Evolutionary conservation across 1,140 invertebrate genomes (phyloP).

Genomic region (Latrodectus geometricus): DNA sequence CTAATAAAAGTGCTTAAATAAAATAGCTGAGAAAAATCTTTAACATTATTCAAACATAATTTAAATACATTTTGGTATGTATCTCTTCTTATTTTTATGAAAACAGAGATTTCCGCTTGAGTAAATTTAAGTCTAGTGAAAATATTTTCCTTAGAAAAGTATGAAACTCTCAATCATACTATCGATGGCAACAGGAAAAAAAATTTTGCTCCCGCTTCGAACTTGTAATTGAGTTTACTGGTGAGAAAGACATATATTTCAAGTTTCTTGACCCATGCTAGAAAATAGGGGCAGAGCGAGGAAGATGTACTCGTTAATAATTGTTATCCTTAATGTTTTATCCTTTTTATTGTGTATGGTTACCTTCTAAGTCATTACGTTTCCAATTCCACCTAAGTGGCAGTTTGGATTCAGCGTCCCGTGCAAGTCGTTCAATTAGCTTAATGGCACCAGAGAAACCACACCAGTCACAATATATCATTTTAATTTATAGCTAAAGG

Average conservation of each 20-base stretch:
- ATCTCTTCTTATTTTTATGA: too few species aligned
- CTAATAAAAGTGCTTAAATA: too few species aligned
- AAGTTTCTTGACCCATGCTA: neutral
- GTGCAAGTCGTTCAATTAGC: constrained; percentile 53
- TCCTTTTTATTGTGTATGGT: constrained; percentile 12
- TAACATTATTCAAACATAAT: too few species aligned
- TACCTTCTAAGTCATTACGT: constrained; percentile 42
- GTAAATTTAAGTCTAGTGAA: too few species aligned
- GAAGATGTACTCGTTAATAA: constrained; percentile 20
- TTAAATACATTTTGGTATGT: too few species aligned
- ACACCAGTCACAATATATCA: constrained; percentile 27
- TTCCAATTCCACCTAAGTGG: constrained; percentile 54
- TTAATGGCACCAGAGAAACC: constrained; percentile 37
- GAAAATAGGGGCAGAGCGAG: neutral
- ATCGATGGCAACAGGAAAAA: too few species aligned
- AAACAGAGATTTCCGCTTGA: too few species aligned
- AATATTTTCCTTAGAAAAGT: too few species aligned
- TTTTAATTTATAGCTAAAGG: constrained; percentile 40
- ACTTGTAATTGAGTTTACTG: too few species aligned
- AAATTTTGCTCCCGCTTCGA: too few species aligned
- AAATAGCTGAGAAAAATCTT: too few species aligned
- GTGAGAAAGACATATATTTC: neutral
- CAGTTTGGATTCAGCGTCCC: constrained; percentile 42
- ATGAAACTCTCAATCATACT: too few species aligned
- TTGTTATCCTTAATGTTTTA: constrained; percentile 13